A percentile compares a stretch with the other conserved stretches of the same genome.
These are phyloP conservation scores for Nipponia nippon DNA, from an alignment of 2,113 vertebrate genomes.

Conservation along the genomic window DNA sequence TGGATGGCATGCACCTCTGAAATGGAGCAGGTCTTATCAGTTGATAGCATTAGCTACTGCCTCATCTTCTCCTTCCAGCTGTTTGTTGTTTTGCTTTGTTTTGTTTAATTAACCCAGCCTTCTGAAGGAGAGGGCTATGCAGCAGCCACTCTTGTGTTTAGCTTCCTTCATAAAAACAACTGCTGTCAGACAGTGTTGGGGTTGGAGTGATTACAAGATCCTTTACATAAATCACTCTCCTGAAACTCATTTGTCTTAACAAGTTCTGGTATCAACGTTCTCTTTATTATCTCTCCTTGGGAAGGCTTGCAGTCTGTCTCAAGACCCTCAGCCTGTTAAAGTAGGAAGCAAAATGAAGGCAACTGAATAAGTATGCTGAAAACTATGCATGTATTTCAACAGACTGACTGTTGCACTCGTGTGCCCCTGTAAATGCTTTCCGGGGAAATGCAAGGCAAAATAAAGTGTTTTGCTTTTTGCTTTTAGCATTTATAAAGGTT, in stretches of 20 bases:
- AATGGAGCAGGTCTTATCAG: background rate
- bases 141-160: background rate
- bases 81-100: background rate
- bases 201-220: constrained; percentile 1
- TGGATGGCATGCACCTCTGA: background rate
- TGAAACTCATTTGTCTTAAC: constrained; percentile 26
- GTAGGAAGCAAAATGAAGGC: background rate
- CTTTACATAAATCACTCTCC: constrained; percentile 8
- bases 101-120: constrained; percentile 22
- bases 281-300: background rate
- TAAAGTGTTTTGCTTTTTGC: background rate
- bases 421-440: background rate
- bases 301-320: background rate
- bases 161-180: background rate
- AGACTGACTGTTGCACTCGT: background rate
- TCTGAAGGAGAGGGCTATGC: background rate
- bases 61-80: background rate
- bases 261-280: constrained; percentile 1
- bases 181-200: background rate
- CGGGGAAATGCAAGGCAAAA: background rate
- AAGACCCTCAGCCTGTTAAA: background rate
- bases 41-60: background rate
- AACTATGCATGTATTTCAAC: background rate
- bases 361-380: background rate
- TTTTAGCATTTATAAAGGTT: background rate